phyloP scores from a whole-genome alignment of 1,140 invertebrate genomes.

The Micrasema minimum region DNA sequence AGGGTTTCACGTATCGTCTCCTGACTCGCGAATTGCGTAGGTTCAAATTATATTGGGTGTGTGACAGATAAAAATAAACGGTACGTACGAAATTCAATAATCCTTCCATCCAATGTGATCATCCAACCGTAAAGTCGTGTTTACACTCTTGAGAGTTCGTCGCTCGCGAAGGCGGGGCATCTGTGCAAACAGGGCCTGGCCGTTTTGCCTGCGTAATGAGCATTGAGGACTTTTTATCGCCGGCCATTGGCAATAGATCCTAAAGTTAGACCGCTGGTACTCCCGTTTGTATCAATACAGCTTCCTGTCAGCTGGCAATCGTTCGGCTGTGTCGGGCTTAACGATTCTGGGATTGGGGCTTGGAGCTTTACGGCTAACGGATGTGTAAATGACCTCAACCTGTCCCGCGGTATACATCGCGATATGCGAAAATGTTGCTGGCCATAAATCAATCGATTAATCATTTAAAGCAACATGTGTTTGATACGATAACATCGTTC shows the following conservation, averaged over 20 bases:
- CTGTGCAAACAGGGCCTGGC: slow-evolving; percentile 1
- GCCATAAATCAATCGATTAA: background rate
- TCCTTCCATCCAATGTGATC: background rate
- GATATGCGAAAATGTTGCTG: background rate
- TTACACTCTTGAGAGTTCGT: background rate
- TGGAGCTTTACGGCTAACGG: background rate
- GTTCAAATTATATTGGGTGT: background rate
- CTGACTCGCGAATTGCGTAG: background rate
- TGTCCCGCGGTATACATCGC: background rate
- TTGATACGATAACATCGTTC: background rate
- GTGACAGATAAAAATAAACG: background rate
- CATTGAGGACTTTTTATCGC: slow-evolving; percentile 18
- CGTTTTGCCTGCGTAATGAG: slow-evolving; percentile 15
- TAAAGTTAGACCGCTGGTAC: background rate
- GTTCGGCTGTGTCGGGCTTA: background rate
- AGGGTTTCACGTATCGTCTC: background rate
- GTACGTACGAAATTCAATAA: no score
- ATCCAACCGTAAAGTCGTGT: slow-evolving; percentile 7
- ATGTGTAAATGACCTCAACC: slow-evolving; percentile 1
- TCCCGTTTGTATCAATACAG: slow-evolving; percentile 7
- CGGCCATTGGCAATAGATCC: background rate
- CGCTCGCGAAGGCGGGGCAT: background rate
- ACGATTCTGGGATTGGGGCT: background rate
- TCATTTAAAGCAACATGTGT: background rate
- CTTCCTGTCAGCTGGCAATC: slow-evolving; percentile 33